phyloP scores from a whole-genome alignment of 2,888 invertebrate genomes.

The Mylabris sibirica region DNA sequence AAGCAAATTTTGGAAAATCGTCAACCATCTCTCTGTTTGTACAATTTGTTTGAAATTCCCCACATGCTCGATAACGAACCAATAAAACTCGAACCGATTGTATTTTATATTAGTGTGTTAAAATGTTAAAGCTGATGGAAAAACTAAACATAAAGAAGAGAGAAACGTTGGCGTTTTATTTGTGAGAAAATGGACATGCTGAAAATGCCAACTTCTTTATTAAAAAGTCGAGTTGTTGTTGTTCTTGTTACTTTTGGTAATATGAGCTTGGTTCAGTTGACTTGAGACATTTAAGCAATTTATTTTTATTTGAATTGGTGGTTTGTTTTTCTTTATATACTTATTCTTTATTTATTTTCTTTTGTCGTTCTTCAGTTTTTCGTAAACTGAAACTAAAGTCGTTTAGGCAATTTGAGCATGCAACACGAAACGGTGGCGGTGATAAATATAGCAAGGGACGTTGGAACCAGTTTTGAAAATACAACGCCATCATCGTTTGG shows the following conservation, averaged over 20 bases:
- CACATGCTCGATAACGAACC: neutral
- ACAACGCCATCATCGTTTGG: constrained; percentile 30
- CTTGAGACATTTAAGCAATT: constrained; percentile 35
- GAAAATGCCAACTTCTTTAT: constrained; percentile 5
- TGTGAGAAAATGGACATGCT: neutral
- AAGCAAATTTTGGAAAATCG: neutral
- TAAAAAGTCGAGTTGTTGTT: neutral
- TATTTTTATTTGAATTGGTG: constrained; percentile 35
- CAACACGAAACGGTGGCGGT: constrained; percentile 48
- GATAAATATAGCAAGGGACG: constrained; percentile 44
- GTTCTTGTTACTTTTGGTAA: neutral
- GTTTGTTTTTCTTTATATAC: constrained; percentile 30
- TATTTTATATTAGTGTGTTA: constrained; percentile 1
- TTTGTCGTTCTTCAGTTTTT: constrained; percentile 26
- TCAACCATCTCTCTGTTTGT: neutral
- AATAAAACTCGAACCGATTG: neutral
- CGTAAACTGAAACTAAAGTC: constrained; percentile 42
- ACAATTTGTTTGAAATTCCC: constrained; percentile 2
- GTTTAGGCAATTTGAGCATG: constrained; percentile 44
- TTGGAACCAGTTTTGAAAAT: constrained; percentile 46
- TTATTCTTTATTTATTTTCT: constrained; percentile 28
- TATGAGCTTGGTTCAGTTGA: constrained; percentile 16
- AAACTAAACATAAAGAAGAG: neutral
- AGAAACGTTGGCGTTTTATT: neutral
- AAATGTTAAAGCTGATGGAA: neutral